Evolutionary conservation across 2,113 vertebrate species (phyloP), one percentile per base, ranked within the genome.

Genomic region (Dipodomys spectabilis): DNA sequence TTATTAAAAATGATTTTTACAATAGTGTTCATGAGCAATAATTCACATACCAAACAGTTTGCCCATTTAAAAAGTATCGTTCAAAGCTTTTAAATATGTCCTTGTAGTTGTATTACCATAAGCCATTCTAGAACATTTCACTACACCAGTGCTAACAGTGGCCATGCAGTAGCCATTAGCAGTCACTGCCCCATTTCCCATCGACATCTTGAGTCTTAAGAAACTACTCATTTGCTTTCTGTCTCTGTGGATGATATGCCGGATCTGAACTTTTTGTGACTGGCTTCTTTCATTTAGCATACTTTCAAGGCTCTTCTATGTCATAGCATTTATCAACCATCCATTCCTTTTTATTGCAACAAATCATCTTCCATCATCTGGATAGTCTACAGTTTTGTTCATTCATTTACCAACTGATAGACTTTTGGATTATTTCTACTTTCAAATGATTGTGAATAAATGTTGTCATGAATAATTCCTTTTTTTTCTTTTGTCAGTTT

Each of bases 11-110:
- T 87, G 28, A 93, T 9, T 79, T 93, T 90, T 74, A 91, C 62
- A 89, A 86, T 3, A 89, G 23, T 18, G 92, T 92, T 94, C 67
- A 87, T 86, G 35, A 69, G 15, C 49, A 83, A 83, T 62, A 95
- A 86, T 39, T 92, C 57, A 90, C 3, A 91, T 69, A 49, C 49
- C 28, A 67, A 20, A 89, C 5, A 92, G 22, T 90, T 90, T 10
- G 62, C 2, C 7, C 49, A 82, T 74, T 92, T 78, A 74, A 88
- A 92, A 80, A 60, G 6, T 44, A 80, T 13, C 77, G 32, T 84
- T 91, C 1, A 62, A 81, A 86, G 28, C 35, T n/a, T 69, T 92
- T 90, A 69, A 77, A 27, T 71, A 67, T 80, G 85, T 53, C 83
- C n/a, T 68, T 13, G 64, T 7, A 91, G 27, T 82, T 93, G 27